Evolutionary conservation across 2,113 vertebrate species (phyloP).

Genomic region (Zonotrichia leucophrys): DNA sequence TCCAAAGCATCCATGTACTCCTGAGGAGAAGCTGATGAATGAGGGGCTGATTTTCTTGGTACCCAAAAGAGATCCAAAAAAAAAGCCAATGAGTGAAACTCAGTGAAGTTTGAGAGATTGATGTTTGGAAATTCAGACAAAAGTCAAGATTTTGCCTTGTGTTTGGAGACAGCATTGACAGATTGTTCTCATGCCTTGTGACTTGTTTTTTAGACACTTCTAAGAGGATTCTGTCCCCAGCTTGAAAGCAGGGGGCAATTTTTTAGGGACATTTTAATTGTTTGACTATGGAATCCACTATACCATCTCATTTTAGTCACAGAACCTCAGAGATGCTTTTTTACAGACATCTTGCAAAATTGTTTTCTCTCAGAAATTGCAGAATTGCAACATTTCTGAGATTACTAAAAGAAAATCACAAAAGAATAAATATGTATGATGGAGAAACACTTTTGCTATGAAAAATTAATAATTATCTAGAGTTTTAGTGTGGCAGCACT

Average conservation of each 20-base stretch:
- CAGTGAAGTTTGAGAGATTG: background rate
- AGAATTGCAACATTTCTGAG: background rate
- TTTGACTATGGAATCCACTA: background rate
- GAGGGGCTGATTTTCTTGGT: background rate
- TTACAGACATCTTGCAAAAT: background rate
- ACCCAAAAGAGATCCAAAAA: background rate
- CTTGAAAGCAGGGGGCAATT: background rate
- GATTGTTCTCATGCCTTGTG: background rate
- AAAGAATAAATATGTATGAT: background rate
- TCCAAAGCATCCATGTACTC: background rate
- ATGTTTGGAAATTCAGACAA: background rate
- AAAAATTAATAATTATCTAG: background rate
- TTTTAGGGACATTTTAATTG: background rate
- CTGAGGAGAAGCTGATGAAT: background rate
- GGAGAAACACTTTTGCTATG: background rate
- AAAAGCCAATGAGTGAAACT: background rate
- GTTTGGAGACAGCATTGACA: background rate
- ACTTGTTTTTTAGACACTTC: background rate
- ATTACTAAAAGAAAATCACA: background rate
- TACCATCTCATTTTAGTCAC: background rate
- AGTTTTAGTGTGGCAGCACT: background rate
- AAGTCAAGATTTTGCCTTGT: background rate
- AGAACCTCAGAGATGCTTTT: background rate
- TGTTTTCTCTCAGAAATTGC: background rate
- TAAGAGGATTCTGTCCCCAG: background rate